Evolutionary conservation across 2,797 vertebrate genomes (phyloP).

Genomic region (Falco naumanni): DNA sequence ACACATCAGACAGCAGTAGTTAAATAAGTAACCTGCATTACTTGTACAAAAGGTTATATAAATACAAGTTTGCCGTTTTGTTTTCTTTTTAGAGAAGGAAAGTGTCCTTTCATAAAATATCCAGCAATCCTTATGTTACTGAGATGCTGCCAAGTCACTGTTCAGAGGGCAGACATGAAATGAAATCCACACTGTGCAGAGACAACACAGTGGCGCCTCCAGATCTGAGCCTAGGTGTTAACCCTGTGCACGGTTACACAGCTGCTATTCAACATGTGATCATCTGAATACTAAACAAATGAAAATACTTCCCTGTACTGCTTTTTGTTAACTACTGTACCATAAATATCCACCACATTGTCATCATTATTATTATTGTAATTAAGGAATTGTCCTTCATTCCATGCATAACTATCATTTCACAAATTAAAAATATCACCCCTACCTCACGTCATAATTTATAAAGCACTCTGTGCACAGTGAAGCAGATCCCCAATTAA

Average conservation of each 20-base stretch:
- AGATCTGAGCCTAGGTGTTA: neutral
- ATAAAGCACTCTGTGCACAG: constrained; percentile 52
- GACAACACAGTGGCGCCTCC: neutral
- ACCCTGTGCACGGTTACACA: neutral
- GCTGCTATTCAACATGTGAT: neutral
- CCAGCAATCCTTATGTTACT: constrained; percentile 54
- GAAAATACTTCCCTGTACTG: neutral
- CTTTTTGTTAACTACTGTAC: constrained; percentile 20
- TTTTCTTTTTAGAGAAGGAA: constrained; percentile 68
- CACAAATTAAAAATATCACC: neutral
- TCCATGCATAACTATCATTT: constrained; percentile 19
- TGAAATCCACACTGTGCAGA: constrained; percentile 66
- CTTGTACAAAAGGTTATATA: constrained; percentile 77
- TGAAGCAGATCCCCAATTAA: constrained; percentile 65
- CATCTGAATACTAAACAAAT: constrained; percentile 2
- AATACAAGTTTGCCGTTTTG: constrained; percentile 64
- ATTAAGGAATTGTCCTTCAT: constrained; percentile 33
- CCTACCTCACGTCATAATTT: constrained; percentile 5
- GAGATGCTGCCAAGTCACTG: constrained; percentile 53
- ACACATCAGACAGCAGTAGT: constrained; percentile 57
- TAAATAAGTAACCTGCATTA: constrained; percentile 80
- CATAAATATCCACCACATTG: constrained; percentile 18
- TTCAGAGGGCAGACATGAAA: constrained; percentile 74
- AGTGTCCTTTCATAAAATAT: constrained; percentile 64
- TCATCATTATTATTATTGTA: neutral